phyloP scores from a whole-genome alignment of 2,797 vertebrate genomes.

The Pitangus sulphuratus region DNA sequence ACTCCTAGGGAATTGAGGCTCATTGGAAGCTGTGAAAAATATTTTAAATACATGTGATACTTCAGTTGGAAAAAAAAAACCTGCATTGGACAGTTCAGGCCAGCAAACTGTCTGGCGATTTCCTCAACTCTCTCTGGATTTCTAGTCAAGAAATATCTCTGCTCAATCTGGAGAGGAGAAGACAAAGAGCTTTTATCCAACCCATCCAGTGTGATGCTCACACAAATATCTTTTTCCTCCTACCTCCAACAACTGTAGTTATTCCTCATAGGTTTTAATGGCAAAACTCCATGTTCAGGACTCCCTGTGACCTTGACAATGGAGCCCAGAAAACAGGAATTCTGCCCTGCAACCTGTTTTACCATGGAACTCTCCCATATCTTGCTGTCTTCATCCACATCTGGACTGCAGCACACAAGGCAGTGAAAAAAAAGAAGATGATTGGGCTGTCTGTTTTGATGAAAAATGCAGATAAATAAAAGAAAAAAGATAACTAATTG shows the following conservation, averaged over 20 bases:
- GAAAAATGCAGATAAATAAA: neutral
- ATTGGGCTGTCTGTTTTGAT: neutral
- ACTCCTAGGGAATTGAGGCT: neutral
- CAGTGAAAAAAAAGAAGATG: neutral
- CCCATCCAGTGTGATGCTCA: neutral
- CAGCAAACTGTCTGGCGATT: neutral
- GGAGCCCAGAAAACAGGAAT: neutral
- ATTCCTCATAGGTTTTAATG: neutral
- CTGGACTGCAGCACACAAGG: neutral
- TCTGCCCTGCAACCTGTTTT: neutral
- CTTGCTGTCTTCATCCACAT: neutral
- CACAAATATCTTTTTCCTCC: neutral
- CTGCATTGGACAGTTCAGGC: neutral
- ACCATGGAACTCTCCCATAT: neutral
- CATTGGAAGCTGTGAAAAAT: neutral
- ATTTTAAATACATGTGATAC: neutral
- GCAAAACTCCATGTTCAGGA: fast-evolving
- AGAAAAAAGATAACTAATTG: neutral
- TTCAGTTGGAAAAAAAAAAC: neutral
- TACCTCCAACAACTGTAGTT: neutral
- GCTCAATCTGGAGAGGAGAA: neutral
- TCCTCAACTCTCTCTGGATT: neutral
- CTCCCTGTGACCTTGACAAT: neutral
- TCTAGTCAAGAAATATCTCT: neutral
- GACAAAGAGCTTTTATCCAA: neutral